Evolutionary conservation across 2,888 invertebrate species (phyloP).

Genomic region (Heliconius ismenius): DNA sequence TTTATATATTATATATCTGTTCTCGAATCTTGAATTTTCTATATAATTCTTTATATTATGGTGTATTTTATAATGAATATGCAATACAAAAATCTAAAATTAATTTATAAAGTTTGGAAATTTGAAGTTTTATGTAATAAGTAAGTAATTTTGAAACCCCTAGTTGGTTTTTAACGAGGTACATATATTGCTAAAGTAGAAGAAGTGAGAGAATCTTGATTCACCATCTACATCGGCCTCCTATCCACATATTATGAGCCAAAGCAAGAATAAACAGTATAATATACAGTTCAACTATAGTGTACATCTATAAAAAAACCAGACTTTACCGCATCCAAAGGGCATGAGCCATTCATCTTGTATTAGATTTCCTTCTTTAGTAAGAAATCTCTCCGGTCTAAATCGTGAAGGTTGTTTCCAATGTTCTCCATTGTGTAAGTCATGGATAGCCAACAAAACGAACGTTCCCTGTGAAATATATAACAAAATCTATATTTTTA

Average conservation of each 20-base stretch:
- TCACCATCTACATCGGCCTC: neutral
- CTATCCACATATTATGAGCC: neutral
- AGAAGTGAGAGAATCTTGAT: no score
- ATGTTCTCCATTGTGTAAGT: slow-evolving; percentile 82
- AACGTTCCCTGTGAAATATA: slow-evolving; percentile 75
- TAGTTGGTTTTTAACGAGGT: no score
- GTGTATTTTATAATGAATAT: no score
- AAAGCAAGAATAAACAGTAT: neutral
- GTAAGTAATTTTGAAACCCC: no score
- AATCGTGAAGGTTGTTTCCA: slow-evolving; percentile 84
- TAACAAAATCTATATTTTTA: neutral
- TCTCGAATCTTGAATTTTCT: no score
- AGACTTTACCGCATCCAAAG: slow-evolving; percentile 78
- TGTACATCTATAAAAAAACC: slow-evolving; percentile 4
- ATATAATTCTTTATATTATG: no score
- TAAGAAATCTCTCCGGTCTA: slow-evolving; percentile 85
- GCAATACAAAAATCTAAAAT: no score
- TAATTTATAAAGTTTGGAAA: no score
- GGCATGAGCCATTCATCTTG: slow-evolving; percentile 71
- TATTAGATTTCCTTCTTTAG: slow-evolving; percentile 76
- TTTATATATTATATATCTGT: no score
- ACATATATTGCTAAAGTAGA: no score
- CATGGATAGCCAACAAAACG: slow-evolving; percentile 82
- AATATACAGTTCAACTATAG: neutral
- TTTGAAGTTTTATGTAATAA: no score